Evolutionary conservation across 2,113 vertebrate genomes (phyloP).

Genomic region (Heteronetta atricapilla): DNA sequence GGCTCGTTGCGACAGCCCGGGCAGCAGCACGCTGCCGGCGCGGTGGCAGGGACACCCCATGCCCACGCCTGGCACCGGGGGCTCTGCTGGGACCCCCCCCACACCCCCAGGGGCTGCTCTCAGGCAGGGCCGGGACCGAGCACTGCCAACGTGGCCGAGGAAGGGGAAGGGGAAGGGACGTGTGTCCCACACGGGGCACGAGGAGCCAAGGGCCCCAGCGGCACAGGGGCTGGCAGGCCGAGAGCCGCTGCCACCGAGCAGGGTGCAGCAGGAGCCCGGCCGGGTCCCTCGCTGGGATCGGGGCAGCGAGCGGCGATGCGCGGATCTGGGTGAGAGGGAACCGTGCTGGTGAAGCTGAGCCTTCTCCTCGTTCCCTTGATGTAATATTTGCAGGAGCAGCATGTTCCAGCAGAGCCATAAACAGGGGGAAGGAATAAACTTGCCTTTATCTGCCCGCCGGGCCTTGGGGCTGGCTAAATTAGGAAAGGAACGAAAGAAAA

Average conservation of each 20-base stretch:
- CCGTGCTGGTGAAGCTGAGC: not conserved
- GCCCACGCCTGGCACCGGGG: accelerated
- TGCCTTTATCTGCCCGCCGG: constrained; percentile 23
- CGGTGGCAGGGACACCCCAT: not conserved
- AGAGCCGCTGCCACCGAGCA: accelerated
- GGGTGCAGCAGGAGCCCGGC: accelerated
- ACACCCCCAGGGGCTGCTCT: accelerated
- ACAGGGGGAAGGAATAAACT: constrained; percentile 20
- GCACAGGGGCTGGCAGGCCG: accelerated
- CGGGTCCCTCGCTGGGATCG: accelerated
- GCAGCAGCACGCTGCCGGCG: not conserved
- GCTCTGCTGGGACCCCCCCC: too few species aligned
- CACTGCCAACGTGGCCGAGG: accelerated
- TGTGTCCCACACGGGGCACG: not conserved
- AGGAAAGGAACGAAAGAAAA: constrained; percentile 30
- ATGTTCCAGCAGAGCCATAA: constrained; percentile 36
- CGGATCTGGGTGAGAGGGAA: constrained; percentile 42
- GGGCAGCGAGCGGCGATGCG: not conserved
- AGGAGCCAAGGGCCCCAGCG: accelerated
- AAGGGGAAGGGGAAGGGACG: not conserved
- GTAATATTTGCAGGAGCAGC: not conserved
- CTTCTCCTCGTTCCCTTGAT: not conserved
- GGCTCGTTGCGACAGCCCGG: not conserved
- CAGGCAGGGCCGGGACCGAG: not conserved
- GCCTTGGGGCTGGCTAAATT: constrained; percentile 62